Base-by-base conservation (phyloP, 2,113 vertebrate genomes). In the Perca schrenkii region DNA sequence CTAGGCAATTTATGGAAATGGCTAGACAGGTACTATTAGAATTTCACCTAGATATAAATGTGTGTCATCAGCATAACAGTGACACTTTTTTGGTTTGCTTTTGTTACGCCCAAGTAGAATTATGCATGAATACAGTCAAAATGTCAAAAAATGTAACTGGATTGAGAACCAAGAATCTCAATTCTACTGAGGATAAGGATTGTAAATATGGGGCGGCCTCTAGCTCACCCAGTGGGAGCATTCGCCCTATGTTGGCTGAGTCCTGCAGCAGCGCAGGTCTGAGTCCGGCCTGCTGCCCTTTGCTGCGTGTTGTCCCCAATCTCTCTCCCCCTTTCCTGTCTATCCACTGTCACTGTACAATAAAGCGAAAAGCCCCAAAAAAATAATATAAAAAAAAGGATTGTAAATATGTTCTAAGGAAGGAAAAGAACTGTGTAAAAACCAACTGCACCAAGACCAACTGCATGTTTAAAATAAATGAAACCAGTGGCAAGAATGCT, bases 11-110 rank as follows among this genome's bases (percentile, higher is more conserved):
- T 47, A 28, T 79, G 40, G 28, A 14, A 72, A 36, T 47, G 40
- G 67, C 57, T 69, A 28, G 43, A 58, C 56, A 69, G 22, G 25
- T 69, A 54, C 1, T 46, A 36, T 64, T 82, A 22, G 7, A 47
- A 34, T 43, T 53, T 4, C 46, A 66, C 16, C 46, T 12, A 16
- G 1, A 69, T 58, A 70, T 43, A 56, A 40, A 61, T 52, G 16
- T 40, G 57, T 47, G 52, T 64, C 58, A 85, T 80, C 77, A 58
- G 79, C 57, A 82, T 67, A 58, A 67, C 4, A 62, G 11, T 61
- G 4, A 60, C 14, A 66, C 16, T 11, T 15, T 8, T 57, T 52
- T 47, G 34, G 34, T 34, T 31, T 25, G 5, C 3, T 63, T 63
- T 64, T 28, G 15, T 21, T 21, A 13, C 0, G 2, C 46, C 1